These are phyloP conservation scores for Caranx melampygus DNA, from an alignment of 2,113 vertebrate species.

Conservation along the genomic window DNA sequence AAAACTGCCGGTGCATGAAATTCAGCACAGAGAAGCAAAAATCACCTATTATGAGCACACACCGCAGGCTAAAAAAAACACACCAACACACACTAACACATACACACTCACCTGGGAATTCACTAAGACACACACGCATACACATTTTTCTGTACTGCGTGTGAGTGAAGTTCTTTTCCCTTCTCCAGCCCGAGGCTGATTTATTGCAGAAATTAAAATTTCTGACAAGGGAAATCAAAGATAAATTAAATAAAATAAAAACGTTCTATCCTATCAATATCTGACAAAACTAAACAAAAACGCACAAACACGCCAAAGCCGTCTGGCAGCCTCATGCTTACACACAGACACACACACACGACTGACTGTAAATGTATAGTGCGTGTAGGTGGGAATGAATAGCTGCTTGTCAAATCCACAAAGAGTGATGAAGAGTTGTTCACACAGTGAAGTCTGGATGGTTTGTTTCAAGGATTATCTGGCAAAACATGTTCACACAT, in stretches of 20 bases:
- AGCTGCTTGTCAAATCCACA: constrained; percentile 25
- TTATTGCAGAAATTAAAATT: constrained; percentile 76
- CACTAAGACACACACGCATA: constrained; percentile 40
- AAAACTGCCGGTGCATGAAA: constrained; percentile 73
- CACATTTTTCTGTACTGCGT: constrained; percentile 26
- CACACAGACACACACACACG: constrained; percentile 21
- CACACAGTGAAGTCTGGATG: not conserved
- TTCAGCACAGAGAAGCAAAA: constrained; percentile 69
- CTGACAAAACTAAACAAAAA: constrained; percentile 66
- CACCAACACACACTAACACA: constrained; percentile 37
- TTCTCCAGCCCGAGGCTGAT: constrained; percentile 66
- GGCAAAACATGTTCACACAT: too few species aligned
- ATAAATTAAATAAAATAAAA: constrained; percentile 72
- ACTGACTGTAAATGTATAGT: not conserved
- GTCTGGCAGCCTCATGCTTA: constrained; percentile 25
- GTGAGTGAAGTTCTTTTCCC: constrained; percentile 37
- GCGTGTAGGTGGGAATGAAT: constrained; percentile 17
- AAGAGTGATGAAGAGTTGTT: constrained; percentile 10
- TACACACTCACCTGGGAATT: constrained; percentile 46
- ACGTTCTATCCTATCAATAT: constrained; percentile 69
- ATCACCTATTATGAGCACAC: constrained; percentile 70
- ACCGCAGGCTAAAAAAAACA: constrained; percentile 67
- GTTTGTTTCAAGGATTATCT: too few species aligned
- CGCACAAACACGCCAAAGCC: constrained; percentile 27
- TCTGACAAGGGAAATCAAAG: constrained; percentile 76